These are phyloP conservation scores for Aporrectodea caliginosa DNA, from an alignment of 1,140 invertebrate species.

Conservation along the genomic window DNA sequence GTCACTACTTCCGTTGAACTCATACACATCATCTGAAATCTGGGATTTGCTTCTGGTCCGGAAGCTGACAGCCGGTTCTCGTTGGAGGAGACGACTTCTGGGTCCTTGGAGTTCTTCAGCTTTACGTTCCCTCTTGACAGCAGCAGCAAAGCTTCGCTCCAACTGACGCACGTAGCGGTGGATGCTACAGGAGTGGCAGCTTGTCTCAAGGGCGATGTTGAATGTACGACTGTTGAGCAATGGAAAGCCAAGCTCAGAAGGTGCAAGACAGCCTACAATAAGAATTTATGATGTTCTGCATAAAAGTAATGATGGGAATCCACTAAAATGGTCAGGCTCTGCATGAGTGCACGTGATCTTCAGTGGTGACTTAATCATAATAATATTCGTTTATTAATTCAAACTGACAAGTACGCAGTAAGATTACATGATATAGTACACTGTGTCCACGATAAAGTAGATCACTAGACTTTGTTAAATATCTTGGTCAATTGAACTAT, in stretches of 20 bases:
- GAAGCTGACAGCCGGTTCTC: neutral
- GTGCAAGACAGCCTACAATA: conserved; percentile 36
- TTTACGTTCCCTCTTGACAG: neutral
- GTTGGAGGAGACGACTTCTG: neutral
- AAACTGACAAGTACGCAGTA: too few species aligned
- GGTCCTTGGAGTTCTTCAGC: neutral
- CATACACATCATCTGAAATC: neutral
- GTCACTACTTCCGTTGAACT: neutral
- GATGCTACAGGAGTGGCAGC: conserved; percentile 38
- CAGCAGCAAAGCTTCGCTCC: conserved; percentile 35
- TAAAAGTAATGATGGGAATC: too few species aligned
- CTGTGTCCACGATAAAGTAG: too few species aligned
- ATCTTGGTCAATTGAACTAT: too few species aligned
- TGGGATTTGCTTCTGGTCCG: neutral
- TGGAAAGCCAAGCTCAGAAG: neutral
- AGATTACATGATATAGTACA: too few species aligned
- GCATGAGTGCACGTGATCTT: too few species aligned
- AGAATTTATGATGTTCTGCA: too few species aligned
- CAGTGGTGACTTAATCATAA: too few species aligned
- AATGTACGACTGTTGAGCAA: conserved; percentile 43
- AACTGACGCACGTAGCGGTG: conserved; percentile 39
- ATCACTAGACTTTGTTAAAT: too few species aligned
- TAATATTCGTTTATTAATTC: too few species aligned
- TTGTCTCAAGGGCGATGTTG: conserved; percentile 46
- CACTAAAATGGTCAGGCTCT: too few species aligned